Evolutionary conservation across 2,797 vertebrate species (phyloP).

Genomic region (Lateolabrax maculatus): DNA sequence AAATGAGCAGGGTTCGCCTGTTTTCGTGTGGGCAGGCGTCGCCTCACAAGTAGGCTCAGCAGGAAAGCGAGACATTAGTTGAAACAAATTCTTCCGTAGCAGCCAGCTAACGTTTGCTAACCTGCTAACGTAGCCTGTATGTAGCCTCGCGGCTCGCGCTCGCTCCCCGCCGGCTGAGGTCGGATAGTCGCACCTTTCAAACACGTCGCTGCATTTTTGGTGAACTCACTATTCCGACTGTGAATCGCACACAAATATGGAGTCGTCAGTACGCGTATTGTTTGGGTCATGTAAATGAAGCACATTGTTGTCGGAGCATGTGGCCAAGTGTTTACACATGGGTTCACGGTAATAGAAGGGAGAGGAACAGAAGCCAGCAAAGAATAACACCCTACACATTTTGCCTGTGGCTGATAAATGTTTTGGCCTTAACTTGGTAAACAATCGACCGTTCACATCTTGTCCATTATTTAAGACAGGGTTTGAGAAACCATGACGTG

Average conservation of each 20-base stretch:
- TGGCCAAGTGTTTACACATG: constrained; percentile 47
- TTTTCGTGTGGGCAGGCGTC: background rate
- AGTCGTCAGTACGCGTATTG: rapidly evolving
- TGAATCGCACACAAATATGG: rapidly evolving
- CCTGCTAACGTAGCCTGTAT: constrained; percentile 75
- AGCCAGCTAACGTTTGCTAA: constrained; percentile 49
- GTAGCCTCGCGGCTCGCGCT: constrained; percentile 54
- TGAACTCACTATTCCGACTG: rapidly evolving
- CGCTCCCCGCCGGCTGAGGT: background rate
- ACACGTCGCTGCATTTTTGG: background rate
- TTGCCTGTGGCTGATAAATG: background rate
- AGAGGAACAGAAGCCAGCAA: background rate
- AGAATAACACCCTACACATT: background rate
- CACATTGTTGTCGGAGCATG: constrained; percentile 12
- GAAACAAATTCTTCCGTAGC: constrained; percentile 37
- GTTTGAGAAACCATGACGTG: background rate
- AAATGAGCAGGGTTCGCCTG: rapidly evolving
- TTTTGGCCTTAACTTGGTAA: no score
- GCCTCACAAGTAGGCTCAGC: background rate
- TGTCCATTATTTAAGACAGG: background rate
- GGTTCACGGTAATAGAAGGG: background rate
- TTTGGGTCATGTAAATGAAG: background rate
- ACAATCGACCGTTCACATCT: background rate
- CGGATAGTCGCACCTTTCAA: background rate
- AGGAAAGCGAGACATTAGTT: background rate